These are phyloP conservation scores for Drosophila robusta DNA, from an alignment of 2,888 invertebrate species.

Conservation along the genomic window DNA sequence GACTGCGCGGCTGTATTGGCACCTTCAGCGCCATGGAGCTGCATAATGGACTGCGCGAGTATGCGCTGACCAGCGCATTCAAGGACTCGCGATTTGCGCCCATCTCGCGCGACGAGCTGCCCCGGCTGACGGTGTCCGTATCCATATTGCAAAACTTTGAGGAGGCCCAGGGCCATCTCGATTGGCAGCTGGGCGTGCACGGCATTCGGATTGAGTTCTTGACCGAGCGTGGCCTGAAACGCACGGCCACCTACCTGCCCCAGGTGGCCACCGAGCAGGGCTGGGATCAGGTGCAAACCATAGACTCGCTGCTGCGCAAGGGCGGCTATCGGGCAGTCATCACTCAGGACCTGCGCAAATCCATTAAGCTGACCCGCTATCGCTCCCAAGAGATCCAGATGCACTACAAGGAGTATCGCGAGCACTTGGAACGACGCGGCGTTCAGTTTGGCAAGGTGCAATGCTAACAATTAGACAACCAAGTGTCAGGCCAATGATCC, in stretches of 20 bases:
- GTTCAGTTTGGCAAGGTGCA: conserved; percentile 84
- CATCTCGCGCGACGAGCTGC: conserved; percentile 96
- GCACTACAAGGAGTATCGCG: conserved; percentile 92
- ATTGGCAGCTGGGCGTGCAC: conserved; percentile 98
- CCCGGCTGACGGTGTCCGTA: conserved; percentile 96
- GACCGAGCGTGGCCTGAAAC: conserved; percentile 96
- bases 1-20: conserved; percentile 98
- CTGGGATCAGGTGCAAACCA: conserved; percentile 99
- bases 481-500: conserved; percentile 63
- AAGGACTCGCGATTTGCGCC: conserved; percentile 98
- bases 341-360: conserved; percentile 93
- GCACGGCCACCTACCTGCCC: conserved; percentile 99
- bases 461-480: conserved; percentile 83
- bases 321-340: conserved; percentile 97
- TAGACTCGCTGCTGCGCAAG: conserved; percentile 98
- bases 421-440: conserved; percentile 82
- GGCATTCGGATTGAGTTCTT: conserved; percentile 99
- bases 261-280: conserved; percentile 99
- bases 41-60: conserved; percentile 97
- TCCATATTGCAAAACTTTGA: conserved; percentile 97
- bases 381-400: conserved; percentile 98
- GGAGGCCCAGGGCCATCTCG: conserved; percentile 96
- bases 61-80: conserved; percentile 98
- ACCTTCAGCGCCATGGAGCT: conserved; percentile 99
- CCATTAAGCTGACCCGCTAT: conserved; percentile 97